Base-by-base conservation (phyloP, 2,888 invertebrate genomes). In the Malthinus flaveolus region DNA sequence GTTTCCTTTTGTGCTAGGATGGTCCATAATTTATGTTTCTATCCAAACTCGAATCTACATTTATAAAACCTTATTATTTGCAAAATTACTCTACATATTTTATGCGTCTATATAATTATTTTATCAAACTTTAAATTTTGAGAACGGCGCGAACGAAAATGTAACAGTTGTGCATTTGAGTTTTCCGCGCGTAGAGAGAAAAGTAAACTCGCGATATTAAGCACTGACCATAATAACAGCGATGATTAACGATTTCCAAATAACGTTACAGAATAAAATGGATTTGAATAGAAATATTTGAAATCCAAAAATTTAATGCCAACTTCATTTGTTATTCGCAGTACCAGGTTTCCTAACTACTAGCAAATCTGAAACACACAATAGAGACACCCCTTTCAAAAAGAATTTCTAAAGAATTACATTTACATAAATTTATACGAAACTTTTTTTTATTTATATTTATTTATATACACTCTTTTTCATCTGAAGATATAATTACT, bases 1-100 rank as follows among this genome's bases (percentile, higher is more conserved):
- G 70, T 70, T 70, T 69, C 67, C 66, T 68, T 67, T 68, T 67
- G 68, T 66, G 64, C 66, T 56, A 65, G 62, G 63, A 65, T 59
- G 62, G 59, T 65, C 64, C 56, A 63, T 49, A 69, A 68, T 70
- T 70, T 70, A 70, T 70, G 66, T 58, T 53, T 68, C 66, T 65
- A 64, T 67, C 54, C 62, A 49, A 48, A 48, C 49, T 49, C 44
- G 11, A 48, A 55, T 51, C 57, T 44, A 33, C 49, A 52, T 52
- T 57, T 52, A 57, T 57, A 57, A 57, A 51, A 42, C 48, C 39
- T 51, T 51, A 51, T 52, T 57, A 52, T 57, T 57, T 55, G 49
- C 45, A 45, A 49, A 49, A 55, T 55, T 55, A 55, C 44, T 32
- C 49, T 34, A 34, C 39, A 48, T 54, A 54, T 54, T 54, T 54